phyloP scores from a whole-genome alignment of 2,797 vertebrate species.

The Sebastes paucispinis region DNA sequence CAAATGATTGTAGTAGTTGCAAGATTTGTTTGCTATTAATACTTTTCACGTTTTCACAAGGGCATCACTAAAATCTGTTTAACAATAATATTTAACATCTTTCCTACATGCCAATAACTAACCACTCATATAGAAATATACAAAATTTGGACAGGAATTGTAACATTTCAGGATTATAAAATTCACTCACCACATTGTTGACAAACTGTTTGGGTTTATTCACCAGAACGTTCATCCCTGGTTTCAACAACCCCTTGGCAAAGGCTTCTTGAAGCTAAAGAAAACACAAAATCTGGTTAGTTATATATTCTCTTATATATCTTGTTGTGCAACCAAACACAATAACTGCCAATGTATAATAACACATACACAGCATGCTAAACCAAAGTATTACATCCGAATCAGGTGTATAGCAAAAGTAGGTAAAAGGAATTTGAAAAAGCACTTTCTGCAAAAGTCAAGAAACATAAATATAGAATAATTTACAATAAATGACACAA shows the following conservation, averaged over 20 bases:
- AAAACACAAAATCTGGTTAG: not conserved
- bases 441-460: not conserved
- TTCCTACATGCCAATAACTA: not conserved
- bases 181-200: slow-evolving; percentile 88
- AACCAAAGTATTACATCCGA: not conserved
- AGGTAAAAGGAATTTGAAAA: not conserved
- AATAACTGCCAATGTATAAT: not conserved
- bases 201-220: slow-evolving; percentile 78
- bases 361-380: not conserved
- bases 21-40: not conserved
- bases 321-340: not conserved
- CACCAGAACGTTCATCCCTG: slow-evolving; percentile 90
- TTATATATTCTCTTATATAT: too few species aligned
- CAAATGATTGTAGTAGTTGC: not conserved
- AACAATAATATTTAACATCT: not conserved
- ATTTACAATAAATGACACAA: not conserved
- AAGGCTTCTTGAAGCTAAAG: slow-evolving; percentile 93
- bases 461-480: not conserved
- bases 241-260: slow-evolving; percentile 86
- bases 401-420: too few species aligned
- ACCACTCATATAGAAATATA: not conserved
- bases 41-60: not conserved
- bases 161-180: accelerated
- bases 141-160: accelerated
- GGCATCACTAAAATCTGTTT: not conserved